Percentiles rank a stretch among this genome's conserved stretches.
Conservation (phyloP, 1,140 invertebrate species). For the Cyrtorhinus lividipennis region DNA sequence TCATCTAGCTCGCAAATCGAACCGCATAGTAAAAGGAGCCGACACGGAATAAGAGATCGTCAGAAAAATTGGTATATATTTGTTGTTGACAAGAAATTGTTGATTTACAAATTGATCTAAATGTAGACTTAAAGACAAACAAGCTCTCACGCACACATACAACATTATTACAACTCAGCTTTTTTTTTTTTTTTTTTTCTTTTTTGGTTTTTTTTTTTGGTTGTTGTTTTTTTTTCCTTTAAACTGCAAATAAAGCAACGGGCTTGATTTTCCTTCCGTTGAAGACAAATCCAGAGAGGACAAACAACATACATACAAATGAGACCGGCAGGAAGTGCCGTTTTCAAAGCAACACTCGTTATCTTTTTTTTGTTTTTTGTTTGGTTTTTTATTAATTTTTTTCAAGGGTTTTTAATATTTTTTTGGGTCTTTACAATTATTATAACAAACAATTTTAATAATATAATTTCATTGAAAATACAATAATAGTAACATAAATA, state of each 20-base stretch:
- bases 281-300: neutral
- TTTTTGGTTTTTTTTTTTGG: no score
- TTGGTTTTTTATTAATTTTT: neutral
- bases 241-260: slow-evolving; percentile 16
- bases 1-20: no score
- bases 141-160: slow-evolving; percentile 23
- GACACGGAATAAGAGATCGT: no score
- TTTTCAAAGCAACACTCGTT: slow-evolving; percentile 5
- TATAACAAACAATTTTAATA: slow-evolving; percentile 19
- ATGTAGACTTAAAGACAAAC: slow-evolving; percentile 21
- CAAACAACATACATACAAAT: neutral
- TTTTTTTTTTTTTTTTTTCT: no score
- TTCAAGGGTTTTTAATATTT: neutral
- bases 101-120: slow-evolving; percentile 23
- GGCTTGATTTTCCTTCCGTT: slow-evolving; percentile 6
- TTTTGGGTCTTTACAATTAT: slow-evolving; percentile 8
- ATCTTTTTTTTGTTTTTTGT: neutral
- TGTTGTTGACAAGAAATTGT: slow-evolving; percentile 21
- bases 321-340: slow-evolving; percentile 4
- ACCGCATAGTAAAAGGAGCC: no score
- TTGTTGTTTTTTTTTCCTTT: neutral
- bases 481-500: slow-evolving; percentile 19
- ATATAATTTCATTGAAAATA: slow-evolving; percentile 18
- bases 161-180: slow-evolving; percentile 20
- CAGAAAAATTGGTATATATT: slow-evolving; percentile 22